phyloP scores from a whole-genome alignment of 2,113 vertebrate species.

The Tetrax tetrax region DNA sequence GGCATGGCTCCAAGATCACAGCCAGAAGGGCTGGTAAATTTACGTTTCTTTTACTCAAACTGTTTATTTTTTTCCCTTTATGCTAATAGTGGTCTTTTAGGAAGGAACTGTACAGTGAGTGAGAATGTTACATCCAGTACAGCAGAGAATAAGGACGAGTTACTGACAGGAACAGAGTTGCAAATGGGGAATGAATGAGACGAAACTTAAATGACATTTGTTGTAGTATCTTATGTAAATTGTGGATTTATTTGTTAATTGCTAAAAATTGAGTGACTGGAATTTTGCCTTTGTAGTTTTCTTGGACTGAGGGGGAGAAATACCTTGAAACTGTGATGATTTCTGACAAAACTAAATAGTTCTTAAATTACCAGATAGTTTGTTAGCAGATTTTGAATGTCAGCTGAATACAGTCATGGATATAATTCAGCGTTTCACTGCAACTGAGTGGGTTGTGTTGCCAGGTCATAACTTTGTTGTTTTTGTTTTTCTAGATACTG shows the following conservation, averaged over 20 bases:
- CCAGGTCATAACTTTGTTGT: not conserved
- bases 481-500: not conserved
- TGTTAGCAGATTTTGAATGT: not conserved
- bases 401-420: not conserved
- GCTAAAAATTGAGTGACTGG: not conserved
- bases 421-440: not conserved
- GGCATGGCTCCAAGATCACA: constrained; percentile 83
- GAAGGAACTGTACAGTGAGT: not conserved
- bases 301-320: not conserved
- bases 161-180: not conserved
- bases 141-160: not conserved
- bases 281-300: not conserved
- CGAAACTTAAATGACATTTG: not conserved
- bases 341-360: not conserved
- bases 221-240: not conserved
- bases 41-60: constrained; percentile 1
- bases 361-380: not conserved
- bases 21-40: constrained; percentile 80
- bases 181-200: not conserved
- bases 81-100: not conserved
- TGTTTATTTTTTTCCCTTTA: not conserved
- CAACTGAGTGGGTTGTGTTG: not conserved
- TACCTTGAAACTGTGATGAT: not conserved
- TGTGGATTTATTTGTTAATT: not conserved
- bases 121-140: not conserved